Base-by-base conservation (phyloP, 2,888 invertebrate genomes). In the Hymenopus coronatus region DNA sequence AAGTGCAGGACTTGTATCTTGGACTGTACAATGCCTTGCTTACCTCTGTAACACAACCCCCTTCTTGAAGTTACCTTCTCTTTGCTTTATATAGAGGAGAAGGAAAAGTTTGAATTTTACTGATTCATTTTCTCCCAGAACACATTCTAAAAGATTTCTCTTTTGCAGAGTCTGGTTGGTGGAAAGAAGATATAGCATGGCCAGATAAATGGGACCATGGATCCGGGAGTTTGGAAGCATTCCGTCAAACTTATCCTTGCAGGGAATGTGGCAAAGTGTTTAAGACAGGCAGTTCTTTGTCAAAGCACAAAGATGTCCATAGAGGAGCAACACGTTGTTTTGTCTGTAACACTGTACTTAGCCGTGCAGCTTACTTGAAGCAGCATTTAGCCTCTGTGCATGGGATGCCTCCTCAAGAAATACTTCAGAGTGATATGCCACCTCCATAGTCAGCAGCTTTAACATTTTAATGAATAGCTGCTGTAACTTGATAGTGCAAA, bases 291-390 rank as follows among this genome's bases (percentile, higher is more conserved):
- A 95, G 95, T 90, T 95, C 95, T 88, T 81, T 95, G 91, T 95
- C 95, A 88, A 93, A 95, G 85, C 95, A 95, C 92, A 95, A 95
- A 93, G 95, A 95, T 92, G 94, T 95, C 84, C 95, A 95, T 91
- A 94, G 94, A 87, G 95, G 95, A 40, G 95, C 95, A 92, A 95
- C 95, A 28, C 94, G 94, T 91, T 95, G 95, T 91, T 95, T 95
- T 25, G 95, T 95, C 88, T 95, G 95, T 91, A 94, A 94, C 91
- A 93, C 95, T 90, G 94, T 95, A 90, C 95, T 95, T 92, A 95
- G 95, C 91, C 93, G 95, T 40, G 88, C 88, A 70, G 87, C 83
- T 82, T 86, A 88, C 28, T 89, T 90, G 87, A 88, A 88, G 84
- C 88, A 84, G 14, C 90, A 90, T 84, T 95, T 89, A 46, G 84